Base-by-base conservation (phyloP, 1,140 invertebrate genomes). In the Doryteuthis pealeii region DNA sequence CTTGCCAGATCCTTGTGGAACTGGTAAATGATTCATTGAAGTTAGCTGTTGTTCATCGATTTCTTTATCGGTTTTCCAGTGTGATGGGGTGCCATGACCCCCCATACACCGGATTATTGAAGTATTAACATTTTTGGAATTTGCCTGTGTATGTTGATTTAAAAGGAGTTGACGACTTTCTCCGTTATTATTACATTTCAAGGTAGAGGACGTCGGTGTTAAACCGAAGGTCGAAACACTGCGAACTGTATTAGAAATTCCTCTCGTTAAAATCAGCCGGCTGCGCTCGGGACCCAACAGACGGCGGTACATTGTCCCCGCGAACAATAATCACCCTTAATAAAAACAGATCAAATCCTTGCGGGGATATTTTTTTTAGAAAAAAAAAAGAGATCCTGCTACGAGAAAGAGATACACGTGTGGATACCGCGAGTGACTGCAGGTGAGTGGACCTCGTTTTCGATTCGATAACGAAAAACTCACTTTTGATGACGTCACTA, bases 1-100 rank as follows among this genome's bases (percentile, higher is more conserved):
- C 78, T 58, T 85, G 75, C 84, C 84, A 85, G 80, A 82, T 6
- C 84, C 84, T 73, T 81, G 45, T 14, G 84, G 83, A 15, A 80
- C 76, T 45, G 83, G 84, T 31, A 81, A 35, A 66, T 68, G 72
- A 58, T 84, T 72, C 78, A 84, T 78, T 54, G 79, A 78, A 33
- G 69, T 74, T 70, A 79, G 78, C 49, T 80, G 71, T 28, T 78
- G 79, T 43, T 73, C 35, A 22, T 72, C 76, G 30, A 84, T 70
- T 74, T 82, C 72, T 68, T 77, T 79, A n/a, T 74, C 43, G 18
- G 80, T 35, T 66, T 83, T 83, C 76, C 75, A 80, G 43, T 78
- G 54, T 33, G 76, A 32, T 26, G 77, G 81, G 1, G 43, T 30
- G 10, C 65, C 69, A 73, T 79, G 71, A 30, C 77, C 71, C n/a